These are phyloP conservation scores for Orchesellides sinensis DNA, from an alignment of 2,888 invertebrate genomes.

Conservation along the genomic window DNA sequence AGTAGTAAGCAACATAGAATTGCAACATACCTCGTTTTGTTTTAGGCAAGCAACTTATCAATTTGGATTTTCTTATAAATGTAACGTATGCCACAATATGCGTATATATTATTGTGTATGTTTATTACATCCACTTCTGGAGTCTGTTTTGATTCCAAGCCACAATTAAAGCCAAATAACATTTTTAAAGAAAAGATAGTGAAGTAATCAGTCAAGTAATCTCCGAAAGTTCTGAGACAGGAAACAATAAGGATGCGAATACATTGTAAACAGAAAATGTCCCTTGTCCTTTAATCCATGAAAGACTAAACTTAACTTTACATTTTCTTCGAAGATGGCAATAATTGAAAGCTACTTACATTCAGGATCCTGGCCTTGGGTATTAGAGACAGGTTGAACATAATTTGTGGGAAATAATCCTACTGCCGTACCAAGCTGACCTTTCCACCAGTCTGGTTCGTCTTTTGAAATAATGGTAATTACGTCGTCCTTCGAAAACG, in stretches of 20 bases:
- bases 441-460: conserved; percentile 99
- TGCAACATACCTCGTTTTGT: too few relatives aligned
- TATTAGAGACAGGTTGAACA: conserved; percentile 83
- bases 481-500: conserved; percentile 87
- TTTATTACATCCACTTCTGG: too few relatives aligned
- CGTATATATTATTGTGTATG: too few relatives aligned
- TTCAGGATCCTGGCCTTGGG: conserved; percentile 75
- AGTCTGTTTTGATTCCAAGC: too few relatives aligned
- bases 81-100: too few relatives aligned
- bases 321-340: not conserved
- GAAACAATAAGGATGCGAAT: conserved; percentile 30
- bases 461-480: conserved; percentile 93
- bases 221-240: conserved; percentile 55
- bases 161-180: not conserved
- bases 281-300: conserved; percentile 62
- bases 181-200: conserved; percentile 56
- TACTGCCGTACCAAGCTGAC: conserved; percentile 91
- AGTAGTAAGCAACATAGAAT: too few relatives aligned
- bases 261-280: conserved; percentile 4
- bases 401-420: conserved; percentile 98
- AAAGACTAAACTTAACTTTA: conserved; percentile 1
- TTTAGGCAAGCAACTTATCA: too few relatives aligned
- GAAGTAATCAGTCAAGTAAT: conserved; percentile 67
- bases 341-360: conserved; percentile 79
- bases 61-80: too few relatives aligned